Base-by-base conservation (phyloP, 2,888 invertebrate species). In the Sminthurides aquaticus region DNA sequence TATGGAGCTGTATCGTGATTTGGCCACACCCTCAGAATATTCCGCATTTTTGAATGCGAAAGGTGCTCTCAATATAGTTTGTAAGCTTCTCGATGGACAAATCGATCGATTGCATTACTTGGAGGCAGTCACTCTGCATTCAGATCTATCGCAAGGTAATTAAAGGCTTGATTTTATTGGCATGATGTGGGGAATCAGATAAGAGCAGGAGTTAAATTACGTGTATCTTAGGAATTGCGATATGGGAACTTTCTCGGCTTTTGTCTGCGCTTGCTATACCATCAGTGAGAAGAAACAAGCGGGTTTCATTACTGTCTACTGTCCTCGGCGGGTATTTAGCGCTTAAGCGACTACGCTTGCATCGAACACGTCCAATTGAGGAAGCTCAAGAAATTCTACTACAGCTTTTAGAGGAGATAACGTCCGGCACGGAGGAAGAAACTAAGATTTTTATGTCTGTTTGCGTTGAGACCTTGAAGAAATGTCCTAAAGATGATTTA, bases 381-480 rank as follows among this genome's bases (percentile, higher is more conserved):
- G 95, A 96, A 78, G 95, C 97, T 2, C 96, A 97, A 80, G 94
- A 94, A 79, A 94, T 93, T 76, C 82, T 97, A 54, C 82, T 97
- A 11, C 92, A 93, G 77, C 83, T 96, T 75, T 82, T 97, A 11
- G 74, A 74, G 60, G 74, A 74, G 58, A 74, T 74, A 25, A 74
- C 72, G 15, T 67, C 77, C 84, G 91, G 94, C 8, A 97, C 94
- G 0, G 95, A 96, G 79, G 88, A 91, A 49, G 98, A 98, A 80
- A 96, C 96, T 0, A 90, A 91, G 57, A 91, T 94, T 67, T 98
- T 98, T 78, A 98, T 98, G 95, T 88, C 91, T 15, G 91, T 97
- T 27, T 94, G 97, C 77, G 92, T 98, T 25, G 91, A 96, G 79
- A 96, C 97, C 0, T 91, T 97, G 1, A 88, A 91, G 77, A 92